phyloP scores from a whole-genome alignment of 2,888 invertebrate species.

The Caradrina kadenii region DNA sequence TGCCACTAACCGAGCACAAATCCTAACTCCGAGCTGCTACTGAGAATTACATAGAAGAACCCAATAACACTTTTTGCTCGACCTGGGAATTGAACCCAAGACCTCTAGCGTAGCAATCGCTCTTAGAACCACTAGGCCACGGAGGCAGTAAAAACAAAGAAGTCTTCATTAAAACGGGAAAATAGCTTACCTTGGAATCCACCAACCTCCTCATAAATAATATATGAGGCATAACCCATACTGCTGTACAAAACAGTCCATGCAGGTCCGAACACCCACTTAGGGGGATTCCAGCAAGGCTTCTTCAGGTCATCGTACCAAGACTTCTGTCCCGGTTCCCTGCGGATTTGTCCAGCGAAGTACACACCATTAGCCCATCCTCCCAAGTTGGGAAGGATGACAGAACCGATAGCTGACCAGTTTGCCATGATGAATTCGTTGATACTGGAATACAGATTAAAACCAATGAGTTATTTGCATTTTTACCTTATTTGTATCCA shows the following conservation, averaged over 20 bases:
- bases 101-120: no score
- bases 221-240: slow-evolving; percentile 96
- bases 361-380: slow-evolving; percentile 91
- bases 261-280: slow-evolving; percentile 94
- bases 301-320: slow-evolving; percentile 88
- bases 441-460: slow-evolving; percentile 55
- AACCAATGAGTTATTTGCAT: neutral
- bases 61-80: no score
- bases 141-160: no score
- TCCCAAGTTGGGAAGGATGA: slow-evolving; percentile 71
- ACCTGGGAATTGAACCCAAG: no score
- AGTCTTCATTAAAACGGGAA: neutral
- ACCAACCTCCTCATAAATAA: slow-evolving; percentile 94
- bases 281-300: slow-evolving; percentile 93
- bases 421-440: slow-evolving; percentile 77
- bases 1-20: no score
- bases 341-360: slow-evolving; percentile 91
- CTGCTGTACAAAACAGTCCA: slow-evolving; percentile 95
- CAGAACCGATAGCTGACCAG: slow-evolving; percentile 78
- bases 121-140: no score
- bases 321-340: slow-evolving; percentile 70
- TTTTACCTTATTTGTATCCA: neutral
- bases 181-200: slow-evolving; percentile 91
- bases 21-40: no score
- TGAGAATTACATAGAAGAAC: no score